phyloP scores from a whole-genome alignment of 2,113 vertebrate genomes.

The Numenius arquata region DNA sequence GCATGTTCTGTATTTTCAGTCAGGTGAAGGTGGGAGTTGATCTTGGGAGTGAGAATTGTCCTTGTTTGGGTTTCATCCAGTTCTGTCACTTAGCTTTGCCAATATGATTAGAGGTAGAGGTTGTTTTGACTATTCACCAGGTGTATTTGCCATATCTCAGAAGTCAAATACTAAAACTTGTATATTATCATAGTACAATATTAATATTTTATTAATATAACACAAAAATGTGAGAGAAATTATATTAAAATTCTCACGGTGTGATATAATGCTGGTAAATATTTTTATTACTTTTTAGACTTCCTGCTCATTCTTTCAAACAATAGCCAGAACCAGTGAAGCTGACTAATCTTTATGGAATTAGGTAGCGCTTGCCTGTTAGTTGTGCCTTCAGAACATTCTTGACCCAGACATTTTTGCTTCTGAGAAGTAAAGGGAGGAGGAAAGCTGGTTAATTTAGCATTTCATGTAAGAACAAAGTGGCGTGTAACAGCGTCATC shows the following conservation, averaged over 20 bases:
- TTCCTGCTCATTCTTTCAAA: neutral
- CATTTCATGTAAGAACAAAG: neutral
- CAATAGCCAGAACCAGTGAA: neutral
- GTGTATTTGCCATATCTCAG: neutral
- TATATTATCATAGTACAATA: too few species aligned
- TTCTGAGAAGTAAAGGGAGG: neutral
- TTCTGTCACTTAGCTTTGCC: neutral
- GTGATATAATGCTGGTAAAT: neutral
- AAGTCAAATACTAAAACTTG: neutral
- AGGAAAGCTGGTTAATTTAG: neutral
- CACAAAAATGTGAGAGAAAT: neutral
- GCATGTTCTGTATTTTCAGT: neutral
- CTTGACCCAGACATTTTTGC: neutral
- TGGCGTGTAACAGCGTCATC: neutral
- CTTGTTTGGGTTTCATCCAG: neutral
- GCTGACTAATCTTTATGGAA: neutral
- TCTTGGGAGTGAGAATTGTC: neutral
- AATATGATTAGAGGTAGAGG: neutral
- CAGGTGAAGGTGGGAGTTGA: neutral
- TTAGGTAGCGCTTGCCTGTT: neutral
- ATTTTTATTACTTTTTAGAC: neutral
- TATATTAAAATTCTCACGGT: neutral
- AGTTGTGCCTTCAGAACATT: neutral
- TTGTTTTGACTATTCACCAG: neutral
- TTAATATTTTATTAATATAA: neutral